phyloP scores from a whole-genome alignment of 1,140 invertebrate species.

The Apis dorsata region DNA sequence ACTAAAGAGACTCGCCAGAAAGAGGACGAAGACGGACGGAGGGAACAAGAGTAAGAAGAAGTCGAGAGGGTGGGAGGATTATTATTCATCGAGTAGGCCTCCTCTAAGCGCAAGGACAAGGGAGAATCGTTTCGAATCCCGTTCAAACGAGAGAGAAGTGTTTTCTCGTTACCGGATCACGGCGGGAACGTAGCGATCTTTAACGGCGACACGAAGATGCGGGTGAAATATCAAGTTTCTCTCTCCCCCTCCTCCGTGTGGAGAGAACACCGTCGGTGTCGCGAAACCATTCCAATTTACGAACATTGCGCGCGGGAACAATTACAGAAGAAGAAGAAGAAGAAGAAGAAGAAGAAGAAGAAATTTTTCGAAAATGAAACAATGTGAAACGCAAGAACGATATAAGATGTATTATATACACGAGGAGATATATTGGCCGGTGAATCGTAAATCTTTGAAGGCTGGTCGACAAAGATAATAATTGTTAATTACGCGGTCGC shows the following conservation, averaged over 20 bases:
- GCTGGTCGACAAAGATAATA: slow-evolving; percentile 31
- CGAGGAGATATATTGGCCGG: background rate
- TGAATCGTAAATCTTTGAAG: slow-evolving; percentile 20
- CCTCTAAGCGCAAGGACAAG: slow-evolving; percentile 15
- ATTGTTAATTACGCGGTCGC: slow-evolving; percentile 42
- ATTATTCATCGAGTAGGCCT: slow-evolving; percentile 20
- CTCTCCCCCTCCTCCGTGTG: background rate
- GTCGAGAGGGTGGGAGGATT: background rate
- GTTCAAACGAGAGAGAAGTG: slow-evolving; percentile 41
- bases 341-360: too few relatives aligned
- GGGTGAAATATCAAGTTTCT: slow-evolving; percentile 52
- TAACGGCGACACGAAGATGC: slow-evolving; percentile 37
- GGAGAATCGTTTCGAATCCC: slow-evolving; percentile 19
- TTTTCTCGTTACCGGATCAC: slow-evolving; percentile 48
- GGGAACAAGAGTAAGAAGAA: slow-evolving; percentile 1
- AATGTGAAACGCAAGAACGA: too few relatives aligned
- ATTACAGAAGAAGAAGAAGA: too few relatives aligned
- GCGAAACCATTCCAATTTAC: too few relatives aligned
- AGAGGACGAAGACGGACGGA: background rate
- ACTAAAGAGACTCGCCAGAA: background rate
- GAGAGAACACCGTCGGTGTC: too few relatives aligned
- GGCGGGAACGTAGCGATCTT: slow-evolving; percentile 37
- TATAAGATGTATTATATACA: background rate
- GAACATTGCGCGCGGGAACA: too few relatives aligned
- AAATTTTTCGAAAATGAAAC: too few relatives aligned